Evolutionary conservation across 2,888 invertebrate species (phyloP).

Genomic region (Thereva nobilitata): DNA sequence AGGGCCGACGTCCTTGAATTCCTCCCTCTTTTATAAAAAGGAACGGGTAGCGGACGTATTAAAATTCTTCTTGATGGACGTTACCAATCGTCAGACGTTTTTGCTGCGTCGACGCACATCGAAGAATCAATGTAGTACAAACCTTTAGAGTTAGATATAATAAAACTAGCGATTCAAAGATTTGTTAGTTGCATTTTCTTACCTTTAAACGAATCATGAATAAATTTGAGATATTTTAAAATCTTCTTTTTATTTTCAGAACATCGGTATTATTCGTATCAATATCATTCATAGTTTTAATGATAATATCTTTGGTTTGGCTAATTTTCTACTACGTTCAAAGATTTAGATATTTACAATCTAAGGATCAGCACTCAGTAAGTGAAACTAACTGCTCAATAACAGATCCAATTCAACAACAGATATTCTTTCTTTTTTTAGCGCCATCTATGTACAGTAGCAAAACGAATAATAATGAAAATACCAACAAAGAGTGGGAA

Average conservation of each 20-base stretch:
- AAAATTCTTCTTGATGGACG: too few relatives aligned
- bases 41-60: too few relatives aligned
- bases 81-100: too few relatives aligned
- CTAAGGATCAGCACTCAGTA: constrained; percentile 91
- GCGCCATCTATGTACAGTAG: constrained; percentile 88
- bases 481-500: constrained; percentile 89
- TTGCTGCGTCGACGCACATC: too few relatives aligned
- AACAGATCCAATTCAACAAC: constrained; percentile 6
- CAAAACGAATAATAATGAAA: constrained; percentile 90
- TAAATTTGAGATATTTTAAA: neutral
- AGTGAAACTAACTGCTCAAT: constrained; percentile 53
- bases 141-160: too few relatives aligned
- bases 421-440: constrained; percentile 59
- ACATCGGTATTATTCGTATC: constrained; percentile 94
- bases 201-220: neutral
- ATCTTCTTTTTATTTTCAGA: constrained; percentile 60
- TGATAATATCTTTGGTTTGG: constrained; percentile 95
- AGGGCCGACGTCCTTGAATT: too few relatives aligned
- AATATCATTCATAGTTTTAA: constrained; percentile 91
- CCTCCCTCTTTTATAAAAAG: too few relatives aligned
- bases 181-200: neutral
- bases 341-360: constrained; percentile 90
- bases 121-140: too few relatives aligned
- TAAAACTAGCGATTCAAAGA: too few relatives aligned
- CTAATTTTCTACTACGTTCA: constrained; percentile 96